Evolutionary conservation across 2,888 invertebrate species (phyloP).

Genomic region (Scaptomyza tumidula): DNA sequence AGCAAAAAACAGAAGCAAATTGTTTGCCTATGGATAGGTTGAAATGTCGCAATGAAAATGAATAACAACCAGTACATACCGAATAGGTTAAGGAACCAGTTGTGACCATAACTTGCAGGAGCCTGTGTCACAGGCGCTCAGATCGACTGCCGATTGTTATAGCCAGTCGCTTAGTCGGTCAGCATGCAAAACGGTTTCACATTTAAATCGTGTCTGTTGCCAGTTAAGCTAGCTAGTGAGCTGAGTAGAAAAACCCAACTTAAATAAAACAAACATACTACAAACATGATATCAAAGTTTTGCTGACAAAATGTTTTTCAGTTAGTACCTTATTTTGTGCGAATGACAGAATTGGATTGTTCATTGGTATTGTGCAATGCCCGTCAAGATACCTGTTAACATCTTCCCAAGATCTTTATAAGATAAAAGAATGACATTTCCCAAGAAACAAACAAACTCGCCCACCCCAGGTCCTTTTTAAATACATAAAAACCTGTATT

Average conservation of each 20-base stretch:
- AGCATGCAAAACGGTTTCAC: conserved; percentile 49
- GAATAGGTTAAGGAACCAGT: conserved; percentile 73
- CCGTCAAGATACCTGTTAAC: too few relatives aligned
- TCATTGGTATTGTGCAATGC: too few relatives aligned
- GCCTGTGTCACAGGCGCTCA: conserved; percentile 33
- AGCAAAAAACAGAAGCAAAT: conserved; percentile 48
- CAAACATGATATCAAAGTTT: not conserved
- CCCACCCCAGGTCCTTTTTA: too few relatives aligned
- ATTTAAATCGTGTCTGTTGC: conserved; percentile 52
- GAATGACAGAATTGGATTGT: not conserved
- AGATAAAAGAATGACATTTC: too few relatives aligned
- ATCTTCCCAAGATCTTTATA: too few relatives aligned
- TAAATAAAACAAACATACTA: not conserved
- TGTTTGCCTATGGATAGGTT: conserved; percentile 23
- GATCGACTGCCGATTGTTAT: conserved; percentile 49
- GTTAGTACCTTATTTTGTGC: not conserved
- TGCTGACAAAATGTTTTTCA: not conserved
- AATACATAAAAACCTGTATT: too few relatives aligned
- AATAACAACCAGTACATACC: conserved; percentile 61
- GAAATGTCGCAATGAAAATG: conserved; percentile 70
- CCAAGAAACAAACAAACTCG: too few relatives aligned
- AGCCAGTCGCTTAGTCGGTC: conserved; percentile 11
- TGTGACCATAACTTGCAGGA: conserved; percentile 68
- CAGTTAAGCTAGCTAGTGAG: conserved; percentile 20
- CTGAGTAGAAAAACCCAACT: not conserved